Evolutionary conservation across 2,113 vertebrate genomes (phyloP), one percentile per base, ranked within the genome.

Genomic region (Orthonyx spaldingii): DNA sequence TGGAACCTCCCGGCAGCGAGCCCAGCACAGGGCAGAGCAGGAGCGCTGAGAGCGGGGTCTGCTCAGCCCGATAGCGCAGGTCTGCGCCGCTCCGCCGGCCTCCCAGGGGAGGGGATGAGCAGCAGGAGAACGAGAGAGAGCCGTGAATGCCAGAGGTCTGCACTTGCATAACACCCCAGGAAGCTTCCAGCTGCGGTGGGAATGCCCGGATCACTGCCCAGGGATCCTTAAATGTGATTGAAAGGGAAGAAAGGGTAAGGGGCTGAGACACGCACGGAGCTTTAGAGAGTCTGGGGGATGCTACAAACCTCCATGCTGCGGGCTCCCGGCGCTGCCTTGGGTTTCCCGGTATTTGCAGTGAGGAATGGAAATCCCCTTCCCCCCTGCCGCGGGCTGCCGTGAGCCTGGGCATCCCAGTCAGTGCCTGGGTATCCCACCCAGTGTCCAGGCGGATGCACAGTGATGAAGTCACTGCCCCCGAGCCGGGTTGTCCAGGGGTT

Each of bases 261-360:
- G 55, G 32, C 68, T 15, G 61, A 47, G 78, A 7, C 11, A 1
- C 0, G 5, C 30, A 3, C 1, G 4, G 66, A 24, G 70, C 23
- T 49, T 11, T 10, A 10, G 39, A 3, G 71, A 11, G 41, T 12
- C 28, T 1, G 7, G 80, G 55, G 19, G 13, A 2, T 4, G 23
- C 63, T 37, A 20, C 57, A 3, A 13, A 9, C 24, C 37, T 16
- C 0, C 49, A 10, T 5, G 44, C 49, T 0, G 4, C 0, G 32
- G 30, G 23, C 19, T 50, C 26, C 44, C 22, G 12, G 47, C 39
- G 0, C 42, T 7, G 47, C 79, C 39, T 27, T 0, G 23, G 27
- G 10, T 30, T 55, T 32, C 32, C 52, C 61, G 3, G 9, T 3
- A 10, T 37, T 76, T 42, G 61, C 23, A 7, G 4, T 0, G 59